A percentile compares a stretch with the other conserved stretches of the same genome.
Conservation (phyloP, 2,888 invertebrate genomes). For the Pyrochroa serraticornis region DNA sequence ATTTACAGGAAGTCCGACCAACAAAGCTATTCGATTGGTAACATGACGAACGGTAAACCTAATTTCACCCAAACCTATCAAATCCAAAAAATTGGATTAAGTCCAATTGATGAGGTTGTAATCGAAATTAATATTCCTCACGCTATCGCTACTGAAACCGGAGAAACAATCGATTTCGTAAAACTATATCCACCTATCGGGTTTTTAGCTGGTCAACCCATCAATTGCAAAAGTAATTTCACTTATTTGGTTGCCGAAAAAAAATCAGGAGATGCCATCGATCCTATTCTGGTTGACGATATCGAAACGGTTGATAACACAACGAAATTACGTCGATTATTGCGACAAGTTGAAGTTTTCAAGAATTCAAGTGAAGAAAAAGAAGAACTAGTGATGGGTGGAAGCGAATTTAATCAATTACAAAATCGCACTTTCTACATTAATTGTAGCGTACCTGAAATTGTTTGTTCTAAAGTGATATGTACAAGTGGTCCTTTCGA, state of each 20-base stretch:
- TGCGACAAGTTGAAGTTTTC: constrained; percentile 27
- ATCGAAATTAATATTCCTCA: constrained; percentile 52
- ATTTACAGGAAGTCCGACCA: constrained; percentile 52
- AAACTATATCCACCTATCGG: constrained; percentile 38
- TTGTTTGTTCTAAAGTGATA: constrained; percentile 49
- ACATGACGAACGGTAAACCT: constrained; percentile 38
- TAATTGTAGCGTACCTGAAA: constrained; percentile 50
- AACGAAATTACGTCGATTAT: constrained; percentile 1
- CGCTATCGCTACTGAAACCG: constrained; percentile 23
- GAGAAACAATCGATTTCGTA: constrained; percentile 32
- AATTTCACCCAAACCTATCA: constrained; percentile 45
- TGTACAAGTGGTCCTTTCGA: constrained; percentile 54
- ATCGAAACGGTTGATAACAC: not conserved
- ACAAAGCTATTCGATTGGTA: constrained; percentile 49
- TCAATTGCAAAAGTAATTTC: constrained; percentile 41
- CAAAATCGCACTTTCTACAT: constrained; percentile 47
- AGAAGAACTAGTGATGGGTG: constrained; percentile 19
- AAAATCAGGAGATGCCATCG: not conserved
- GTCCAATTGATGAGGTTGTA: constrained; percentile 52
- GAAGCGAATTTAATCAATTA: constrained; percentile 24
- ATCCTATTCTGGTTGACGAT: not conserved
- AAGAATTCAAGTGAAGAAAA: constrained; percentile 19
- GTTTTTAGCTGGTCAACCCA: constrained; percentile 41
- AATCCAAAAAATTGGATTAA: constrained; percentile 54
- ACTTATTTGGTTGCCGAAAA: constrained; percentile 30